Conservation (phyloP, 2,797 vertebrate genomes). For the Tinamus major region DNA sequence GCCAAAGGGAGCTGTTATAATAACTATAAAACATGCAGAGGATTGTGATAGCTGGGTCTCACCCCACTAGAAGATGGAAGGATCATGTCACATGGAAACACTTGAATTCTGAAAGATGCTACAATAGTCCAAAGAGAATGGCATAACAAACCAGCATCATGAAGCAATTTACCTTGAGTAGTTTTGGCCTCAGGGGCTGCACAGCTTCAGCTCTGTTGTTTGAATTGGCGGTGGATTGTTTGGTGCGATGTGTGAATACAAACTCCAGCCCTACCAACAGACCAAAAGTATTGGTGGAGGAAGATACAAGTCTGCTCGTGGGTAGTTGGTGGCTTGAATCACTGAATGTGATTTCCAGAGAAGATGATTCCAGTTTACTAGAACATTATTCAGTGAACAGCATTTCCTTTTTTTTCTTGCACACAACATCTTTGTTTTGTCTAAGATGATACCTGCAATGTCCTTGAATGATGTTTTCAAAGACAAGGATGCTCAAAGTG, state of each 20-base stretch:
- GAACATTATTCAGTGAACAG: neutral
- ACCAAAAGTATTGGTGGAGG: neutral
- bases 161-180: neutral
- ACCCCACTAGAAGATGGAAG: neutral
- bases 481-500: neutral
- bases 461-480: neutral
- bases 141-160: neutral
- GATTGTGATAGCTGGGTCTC: neutral
- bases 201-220: neutral
- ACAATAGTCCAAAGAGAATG: neutral
- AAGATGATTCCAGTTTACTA: neutral
- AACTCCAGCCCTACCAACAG: neutral
- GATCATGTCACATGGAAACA: neutral
- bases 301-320: neutral
- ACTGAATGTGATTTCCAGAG: neutral
- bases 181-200: neutral
- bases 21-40: slow-evolving; percentile 47
- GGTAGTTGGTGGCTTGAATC: neutral
- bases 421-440: neutral
- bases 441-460: neutral
- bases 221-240: neutral
- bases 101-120: slow-evolving; percentile 7
- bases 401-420: neutral
- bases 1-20: slow-evolving; percentile 46
- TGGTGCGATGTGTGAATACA: neutral